These are phyloP conservation scores for Morelia viridis DNA, from an alignment of 2,797 vertebrate species.

Conservation along the genomic window DNA sequence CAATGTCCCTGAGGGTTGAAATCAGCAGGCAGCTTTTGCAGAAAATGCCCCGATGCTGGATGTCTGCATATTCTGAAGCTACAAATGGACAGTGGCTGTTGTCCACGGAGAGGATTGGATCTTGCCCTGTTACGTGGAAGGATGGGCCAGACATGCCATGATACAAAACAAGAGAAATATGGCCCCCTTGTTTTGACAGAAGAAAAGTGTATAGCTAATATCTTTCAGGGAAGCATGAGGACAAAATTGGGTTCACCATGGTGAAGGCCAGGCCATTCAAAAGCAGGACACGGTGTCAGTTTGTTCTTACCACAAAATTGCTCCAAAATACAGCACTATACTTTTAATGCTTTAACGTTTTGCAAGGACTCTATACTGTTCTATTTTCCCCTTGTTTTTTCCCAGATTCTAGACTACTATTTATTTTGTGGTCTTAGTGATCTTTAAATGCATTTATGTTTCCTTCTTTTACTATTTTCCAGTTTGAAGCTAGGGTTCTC, in stretches of 20 bases:
- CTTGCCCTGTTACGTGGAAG: not conserved
- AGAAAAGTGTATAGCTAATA: not conserved
- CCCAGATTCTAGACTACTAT: not conserved
- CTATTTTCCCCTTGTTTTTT: not conserved
- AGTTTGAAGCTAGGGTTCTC: not conserved
- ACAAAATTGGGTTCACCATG: not conserved
- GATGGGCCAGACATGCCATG: not conserved
- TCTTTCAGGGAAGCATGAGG: not conserved
- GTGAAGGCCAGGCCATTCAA: not conserved
- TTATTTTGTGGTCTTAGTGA: not conserved
- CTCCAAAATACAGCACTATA: not conserved
- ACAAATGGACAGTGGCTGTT: not conserved
- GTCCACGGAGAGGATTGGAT: not conserved
- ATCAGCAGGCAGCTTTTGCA: not conserved
- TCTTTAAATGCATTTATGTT: not conserved
- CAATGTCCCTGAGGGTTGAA: not conserved
- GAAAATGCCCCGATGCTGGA: fast-evolving
- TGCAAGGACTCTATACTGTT: not conserved
- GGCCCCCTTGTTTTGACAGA: not conserved
- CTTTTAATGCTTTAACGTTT: not conserved
- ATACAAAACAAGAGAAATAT: not conserved
- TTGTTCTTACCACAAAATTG: not conserved
- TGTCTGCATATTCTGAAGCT: fast-evolving
- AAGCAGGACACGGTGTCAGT: not conserved
- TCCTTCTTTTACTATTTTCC: not conserved